phyloP scores from a whole-genome alignment of 1,140 invertebrate genomes.

The Zaprionus ornatus region DNA sequence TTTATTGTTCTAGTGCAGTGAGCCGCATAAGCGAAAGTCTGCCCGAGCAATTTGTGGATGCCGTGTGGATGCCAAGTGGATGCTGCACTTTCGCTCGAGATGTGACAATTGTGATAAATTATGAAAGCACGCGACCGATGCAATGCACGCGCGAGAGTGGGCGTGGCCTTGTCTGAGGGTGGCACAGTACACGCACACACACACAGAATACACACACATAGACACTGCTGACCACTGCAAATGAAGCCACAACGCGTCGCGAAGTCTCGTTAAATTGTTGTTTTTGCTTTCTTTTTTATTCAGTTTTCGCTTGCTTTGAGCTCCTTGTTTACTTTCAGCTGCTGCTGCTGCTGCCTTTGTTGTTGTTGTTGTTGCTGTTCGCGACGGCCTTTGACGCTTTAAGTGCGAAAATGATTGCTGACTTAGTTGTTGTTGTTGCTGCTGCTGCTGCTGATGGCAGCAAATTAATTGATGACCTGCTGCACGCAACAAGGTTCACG shows the following conservation, averaged over 20 bases:
- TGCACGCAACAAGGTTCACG: constrained; percentile 49
- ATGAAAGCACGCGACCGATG: constrained; percentile 56
- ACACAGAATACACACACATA: constrained; percentile 3
- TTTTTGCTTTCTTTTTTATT: constrained; percentile 12
- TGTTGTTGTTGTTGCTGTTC: constrained; percentile 18
- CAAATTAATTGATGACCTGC: constrained; percentile 71
- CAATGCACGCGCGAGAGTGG: constrained; percentile 9
- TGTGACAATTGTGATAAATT: constrained; percentile 77
- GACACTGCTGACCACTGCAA: constrained; percentile 46
- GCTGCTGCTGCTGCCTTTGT: neutral
- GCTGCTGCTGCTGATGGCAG: constrained; percentile 34
- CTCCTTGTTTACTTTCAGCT: constrained; percentile 19
- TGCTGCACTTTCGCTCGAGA: constrained; percentile 54
- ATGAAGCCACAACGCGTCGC: constrained; percentile 63
- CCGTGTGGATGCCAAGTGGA: constrained; percentile 29
- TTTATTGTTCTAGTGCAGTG: constrained; percentile 70
- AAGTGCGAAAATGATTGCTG: constrained; percentile 60
- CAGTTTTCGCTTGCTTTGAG: constrained; percentile 15
- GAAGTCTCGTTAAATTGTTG: constrained; percentile 63
- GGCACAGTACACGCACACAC: constrained; percentile 7
- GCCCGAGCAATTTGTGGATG: constrained; percentile 66
- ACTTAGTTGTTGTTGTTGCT: constrained; percentile 8
- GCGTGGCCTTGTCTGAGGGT: constrained; percentile 2
- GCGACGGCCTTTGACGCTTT: constrained; percentile 44
- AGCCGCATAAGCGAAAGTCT: constrained; percentile 48